A percentile compares a stretch with the other conserved stretches of the same genome.
These are phyloP conservation scores for Strix aluco DNA, from an alignment of 2,113 vertebrate genomes.

Conservation along the genomic window DNA sequence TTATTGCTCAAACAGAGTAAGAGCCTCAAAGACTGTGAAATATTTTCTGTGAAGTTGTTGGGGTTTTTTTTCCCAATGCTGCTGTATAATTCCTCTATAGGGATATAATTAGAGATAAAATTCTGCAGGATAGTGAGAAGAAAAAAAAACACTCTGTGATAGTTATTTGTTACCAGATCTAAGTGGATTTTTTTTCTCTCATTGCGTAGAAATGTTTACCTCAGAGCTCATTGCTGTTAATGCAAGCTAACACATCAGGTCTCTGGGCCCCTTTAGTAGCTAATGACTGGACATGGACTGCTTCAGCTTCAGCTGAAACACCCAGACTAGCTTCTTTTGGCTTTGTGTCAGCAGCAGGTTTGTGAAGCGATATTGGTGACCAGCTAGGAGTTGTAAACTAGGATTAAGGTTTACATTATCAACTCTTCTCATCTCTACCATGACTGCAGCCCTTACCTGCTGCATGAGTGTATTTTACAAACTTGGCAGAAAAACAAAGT, in stretches of 20 bases:
- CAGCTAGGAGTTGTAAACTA: neutral
- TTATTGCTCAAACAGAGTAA: neutral
- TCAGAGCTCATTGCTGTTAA: neutral
- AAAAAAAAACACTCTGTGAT: neutral
- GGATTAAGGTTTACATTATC: neutral
- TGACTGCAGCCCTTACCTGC: neutral
- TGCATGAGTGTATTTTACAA: neutral
- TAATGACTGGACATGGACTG: neutral
- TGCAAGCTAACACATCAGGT: neutral
- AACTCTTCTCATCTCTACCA: neutral
- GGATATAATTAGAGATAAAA: neutral
- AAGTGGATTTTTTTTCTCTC: neutral
- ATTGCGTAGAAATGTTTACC: neutral
- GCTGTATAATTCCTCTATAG: neutral
- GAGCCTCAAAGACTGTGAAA: neutral
- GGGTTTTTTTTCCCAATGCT: rapidly evolving
- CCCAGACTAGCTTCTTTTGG: neutral
- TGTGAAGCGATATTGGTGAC: neutral
- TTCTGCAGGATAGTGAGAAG: neutral
- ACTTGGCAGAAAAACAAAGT: neutral
- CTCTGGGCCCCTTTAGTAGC: neutral
- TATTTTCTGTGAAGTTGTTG: neutral
- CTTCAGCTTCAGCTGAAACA: neutral
- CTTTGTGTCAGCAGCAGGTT: neutral
- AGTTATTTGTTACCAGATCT: neutral